Conservation (phyloP, 2,797 vertebrate species). For the Sebastes paucispinis region DNA sequence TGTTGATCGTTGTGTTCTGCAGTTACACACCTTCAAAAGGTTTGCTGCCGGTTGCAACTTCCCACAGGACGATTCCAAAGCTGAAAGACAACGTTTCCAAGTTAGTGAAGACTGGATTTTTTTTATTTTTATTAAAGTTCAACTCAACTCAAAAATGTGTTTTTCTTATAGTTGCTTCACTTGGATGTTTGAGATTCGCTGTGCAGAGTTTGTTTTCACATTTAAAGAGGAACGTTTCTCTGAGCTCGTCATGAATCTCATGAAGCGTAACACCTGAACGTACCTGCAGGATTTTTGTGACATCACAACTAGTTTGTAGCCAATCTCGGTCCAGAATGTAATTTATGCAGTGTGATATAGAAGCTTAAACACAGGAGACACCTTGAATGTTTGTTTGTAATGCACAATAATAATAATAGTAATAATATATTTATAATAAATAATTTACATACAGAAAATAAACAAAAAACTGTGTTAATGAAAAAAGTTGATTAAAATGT, state of each 20-base stretch:
- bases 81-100: slow-evolving; percentile 70
- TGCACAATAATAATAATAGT: no score
- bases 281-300: neutral
- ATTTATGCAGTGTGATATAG: neutral
- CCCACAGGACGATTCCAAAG: slow-evolving; percentile 92
- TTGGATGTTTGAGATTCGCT: no score
- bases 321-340: neutral
- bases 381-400: neutral
- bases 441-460: neutral
- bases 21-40: slow-evolving; percentile 85
- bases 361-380: neutral
- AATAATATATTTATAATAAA: neutral
- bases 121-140: no score
- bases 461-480: neutral
- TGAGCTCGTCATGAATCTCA: no score
- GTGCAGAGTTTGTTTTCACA: no score
- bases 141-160: no score
- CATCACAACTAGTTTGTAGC: neutral
- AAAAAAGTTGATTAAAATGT: neutral
- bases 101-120: no score
- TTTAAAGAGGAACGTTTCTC: no score
- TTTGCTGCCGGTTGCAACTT: slow-evolving; percentile 82
- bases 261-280: no score
- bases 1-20: neutral
- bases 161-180: no score